Percentiles rank a stretch among this genome's conserved stretches.
phyloP scores from a whole-genome alignment of 2,113 vertebrate genomes.

The Pteropus alecto region DNA sequence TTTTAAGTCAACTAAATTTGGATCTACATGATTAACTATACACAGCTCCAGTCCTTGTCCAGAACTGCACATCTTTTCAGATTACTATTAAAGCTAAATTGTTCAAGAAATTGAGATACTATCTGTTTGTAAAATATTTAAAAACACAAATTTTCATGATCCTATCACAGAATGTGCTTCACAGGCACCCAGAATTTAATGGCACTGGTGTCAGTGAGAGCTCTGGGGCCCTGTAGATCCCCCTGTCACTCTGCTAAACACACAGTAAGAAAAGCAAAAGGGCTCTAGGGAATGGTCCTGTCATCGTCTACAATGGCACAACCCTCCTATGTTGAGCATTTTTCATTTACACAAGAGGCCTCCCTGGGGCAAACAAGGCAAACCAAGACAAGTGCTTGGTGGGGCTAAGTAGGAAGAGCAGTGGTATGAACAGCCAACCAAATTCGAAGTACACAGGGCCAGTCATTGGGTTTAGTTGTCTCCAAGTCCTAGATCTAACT shows the following conservation, averaged over 20 bases:
- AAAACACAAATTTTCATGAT: neutral
- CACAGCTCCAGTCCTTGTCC: rapidly evolving
- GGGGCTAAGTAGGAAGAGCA: no score
- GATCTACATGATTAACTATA: neutral
- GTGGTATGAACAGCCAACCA: neutral
- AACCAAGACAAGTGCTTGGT: neutral
- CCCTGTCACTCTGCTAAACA: slow-evolving; percentile 4
- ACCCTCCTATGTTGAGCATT: neutral
- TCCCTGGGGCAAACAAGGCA: neutral
- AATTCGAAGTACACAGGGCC: neutral
- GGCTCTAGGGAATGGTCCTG: slow-evolving; percentile 24
- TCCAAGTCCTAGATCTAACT: neutral
- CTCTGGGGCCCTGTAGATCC: neutral
- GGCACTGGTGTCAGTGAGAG: neutral
- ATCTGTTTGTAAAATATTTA: neutral
- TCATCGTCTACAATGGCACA: neutral
- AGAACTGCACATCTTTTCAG: neutral
- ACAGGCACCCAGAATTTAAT: neutral
- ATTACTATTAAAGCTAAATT: slow-evolving; percentile 33
- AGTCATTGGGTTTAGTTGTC: neutral
- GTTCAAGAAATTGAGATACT: slow-evolving; percentile 29
- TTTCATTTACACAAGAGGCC: neutral
- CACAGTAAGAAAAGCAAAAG: neutral
- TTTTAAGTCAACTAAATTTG: slow-evolving; percentile 45
- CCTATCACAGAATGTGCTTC: neutral